Percentiles rank a stretch among this genome's conserved stretches.
Evolutionary conservation across 2,113 vertebrate genomes (phyloP).

Genomic region (Geococcyx californianus): DNA sequence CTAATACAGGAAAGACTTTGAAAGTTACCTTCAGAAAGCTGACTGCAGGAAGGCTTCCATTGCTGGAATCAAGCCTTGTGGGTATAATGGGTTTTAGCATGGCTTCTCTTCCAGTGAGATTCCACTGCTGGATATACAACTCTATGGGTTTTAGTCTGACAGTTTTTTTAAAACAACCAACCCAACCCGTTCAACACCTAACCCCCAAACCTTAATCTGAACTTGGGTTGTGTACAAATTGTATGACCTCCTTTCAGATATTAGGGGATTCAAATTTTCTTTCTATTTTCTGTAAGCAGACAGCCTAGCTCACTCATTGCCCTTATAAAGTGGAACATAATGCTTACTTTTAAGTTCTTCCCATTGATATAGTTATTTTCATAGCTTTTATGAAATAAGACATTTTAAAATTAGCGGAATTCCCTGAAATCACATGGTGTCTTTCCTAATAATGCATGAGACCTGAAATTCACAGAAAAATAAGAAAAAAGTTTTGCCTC

Average conservation of each 20-base stretch:
- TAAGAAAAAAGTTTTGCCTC: background rate
- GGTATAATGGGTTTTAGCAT: background rate
- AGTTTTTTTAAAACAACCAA: background rate
- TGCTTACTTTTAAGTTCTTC: background rate
- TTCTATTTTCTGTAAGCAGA: background rate
- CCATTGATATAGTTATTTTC: background rate
- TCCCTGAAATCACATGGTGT: background rate
- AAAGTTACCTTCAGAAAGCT: constrained; percentile 41
- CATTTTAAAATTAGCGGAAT: background rate
- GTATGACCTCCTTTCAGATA: background rate
- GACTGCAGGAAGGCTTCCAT: background rate
- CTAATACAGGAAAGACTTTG: background rate
- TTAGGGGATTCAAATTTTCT: background rate
- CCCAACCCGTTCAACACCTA: background rate
- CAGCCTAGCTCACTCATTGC: background rate
- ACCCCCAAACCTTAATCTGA: background rate
- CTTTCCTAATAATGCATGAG: background rate
- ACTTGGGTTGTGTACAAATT: background rate
- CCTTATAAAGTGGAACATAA: background rate
- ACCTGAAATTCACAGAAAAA: background rate
- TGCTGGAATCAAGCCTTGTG: background rate
- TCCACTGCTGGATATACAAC: background rate
- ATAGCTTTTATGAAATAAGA: background rate
- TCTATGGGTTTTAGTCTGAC: background rate
- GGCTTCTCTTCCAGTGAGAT: background rate